Conservation (phyloP, 1,140 invertebrate species). For the Bemisia tabaci region DNA sequence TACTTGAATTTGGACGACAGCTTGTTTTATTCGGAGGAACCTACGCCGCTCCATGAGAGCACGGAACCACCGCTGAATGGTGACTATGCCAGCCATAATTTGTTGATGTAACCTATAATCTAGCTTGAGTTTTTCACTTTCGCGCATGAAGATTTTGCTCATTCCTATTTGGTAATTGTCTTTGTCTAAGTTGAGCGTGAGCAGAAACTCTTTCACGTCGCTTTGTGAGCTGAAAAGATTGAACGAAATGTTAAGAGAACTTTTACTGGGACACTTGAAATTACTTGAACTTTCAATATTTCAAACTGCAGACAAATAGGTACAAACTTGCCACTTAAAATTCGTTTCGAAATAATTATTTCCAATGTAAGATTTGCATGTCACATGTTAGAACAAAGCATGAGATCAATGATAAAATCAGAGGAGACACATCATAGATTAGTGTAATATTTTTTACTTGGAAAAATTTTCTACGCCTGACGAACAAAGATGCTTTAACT, state of each 20-base stretch:
- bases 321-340: too few relatives aligned
- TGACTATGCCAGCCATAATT: slow-evolving; percentile 82
- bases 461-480: too few relatives aligned
- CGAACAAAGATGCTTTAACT: too few relatives aligned
- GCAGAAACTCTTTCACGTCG: slow-evolving; percentile 67
- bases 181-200: slow-evolving; percentile 61
- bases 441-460: too few relatives aligned
- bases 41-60: slow-evolving; percentile 59
- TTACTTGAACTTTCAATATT: too few relatives aligned
- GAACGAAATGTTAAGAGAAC: background rate
- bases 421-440: too few relatives aligned
- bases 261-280: too few relatives aligned
- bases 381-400: too few relatives aligned
- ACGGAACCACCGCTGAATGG: slow-evolving; percentile 84
- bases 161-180: slow-evolving; percentile 85
- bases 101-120: slow-evolving; percentile 85
- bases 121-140: slow-evolving; percentile 85
- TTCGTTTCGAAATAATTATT: too few relatives aligned
- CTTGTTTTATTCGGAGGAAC: slow-evolving; percentile 57
- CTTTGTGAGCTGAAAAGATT: slow-evolving; percentile 43
- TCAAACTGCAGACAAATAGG: too few relatives aligned
- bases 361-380: too few relatives aligned
- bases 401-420: too few relatives aligned
- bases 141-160: slow-evolving; percentile 84
- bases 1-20: slow-evolving; percentile 62